A percentile compares a stretch with the other conserved stretches of the same genome.
Conservation (phyloP, 1,140 invertebrate species). For the Colletes gigas region DNA sequence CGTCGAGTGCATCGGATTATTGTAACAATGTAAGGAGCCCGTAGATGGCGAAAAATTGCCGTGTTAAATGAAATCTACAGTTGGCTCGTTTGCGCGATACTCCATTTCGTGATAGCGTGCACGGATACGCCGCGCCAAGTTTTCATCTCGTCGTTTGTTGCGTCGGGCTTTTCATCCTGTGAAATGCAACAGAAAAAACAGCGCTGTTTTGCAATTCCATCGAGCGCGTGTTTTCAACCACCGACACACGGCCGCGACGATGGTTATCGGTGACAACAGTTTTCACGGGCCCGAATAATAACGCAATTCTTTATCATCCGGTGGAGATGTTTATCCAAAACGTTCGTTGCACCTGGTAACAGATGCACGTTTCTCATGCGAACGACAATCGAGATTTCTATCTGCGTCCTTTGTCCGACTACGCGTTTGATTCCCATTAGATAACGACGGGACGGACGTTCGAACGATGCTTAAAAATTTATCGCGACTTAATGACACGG, state of each 20-base stretch:
- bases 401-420: constrained; percentile 49
- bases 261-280: constrained; percentile 45
- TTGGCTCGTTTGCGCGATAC: constrained; percentile 8
- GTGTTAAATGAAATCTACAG: not conserved
- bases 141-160: not conserved
- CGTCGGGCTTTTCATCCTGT: not conserved
- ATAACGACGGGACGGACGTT: constrained; percentile 16
- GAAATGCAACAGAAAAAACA: not conserved
- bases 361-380: constrained; percentile 73
- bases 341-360: constrained; percentile 58
- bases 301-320: constrained; percentile 67
- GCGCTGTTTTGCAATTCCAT: constrained; percentile 21
- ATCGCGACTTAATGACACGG: not conserved
- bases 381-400: constrained; percentile 68
- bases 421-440: constrained; percentile 36
- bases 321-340: constrained; percentile 71
- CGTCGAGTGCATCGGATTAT: not conserved
- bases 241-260: constrained; percentile 8
- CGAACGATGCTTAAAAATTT: constrained; percentile 8
- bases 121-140: not conserved
- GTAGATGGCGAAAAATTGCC: not conserved
- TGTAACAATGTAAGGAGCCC: not conserved
- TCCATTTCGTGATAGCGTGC: not conserved
- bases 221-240: constrained; percentile 2
- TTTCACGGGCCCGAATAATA: constrained; percentile 62